Conservation (phyloP, 2,888 invertebrate genomes). For the Timandra comae region DNA sequence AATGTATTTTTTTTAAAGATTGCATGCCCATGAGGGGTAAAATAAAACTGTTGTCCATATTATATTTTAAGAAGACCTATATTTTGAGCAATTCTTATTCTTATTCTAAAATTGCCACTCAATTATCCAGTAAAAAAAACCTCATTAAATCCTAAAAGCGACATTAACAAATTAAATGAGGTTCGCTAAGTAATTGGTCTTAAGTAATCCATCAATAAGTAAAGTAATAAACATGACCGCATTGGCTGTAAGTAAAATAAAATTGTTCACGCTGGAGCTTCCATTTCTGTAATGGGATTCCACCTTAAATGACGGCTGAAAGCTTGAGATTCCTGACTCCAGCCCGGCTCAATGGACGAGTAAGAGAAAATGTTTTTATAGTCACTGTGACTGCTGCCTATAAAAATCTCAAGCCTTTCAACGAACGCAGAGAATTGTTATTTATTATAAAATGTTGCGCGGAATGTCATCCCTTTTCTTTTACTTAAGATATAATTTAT, state of each 20-base stretch:
- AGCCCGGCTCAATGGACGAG: constrained; percentile 25
- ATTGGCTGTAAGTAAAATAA: constrained; percentile 42
- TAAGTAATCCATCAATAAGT: constrained; percentile 2
- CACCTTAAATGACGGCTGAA: constrained; percentile 40
- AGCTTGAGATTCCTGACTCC: constrained; percentile 32
- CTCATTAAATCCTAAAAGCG: too few species aligned
- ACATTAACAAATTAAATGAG: too few species aligned
- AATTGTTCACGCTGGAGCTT: constrained; percentile 41
- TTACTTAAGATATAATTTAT: too few species aligned
- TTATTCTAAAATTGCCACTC: too few species aligned
- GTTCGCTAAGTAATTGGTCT: neutral
- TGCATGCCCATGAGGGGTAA: too few species aligned
- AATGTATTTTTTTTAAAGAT: too few species aligned
- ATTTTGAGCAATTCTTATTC: too few species aligned
- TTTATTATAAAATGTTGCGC: neutral
- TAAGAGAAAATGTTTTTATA: constrained; percentile 48
- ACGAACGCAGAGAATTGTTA: neutral
- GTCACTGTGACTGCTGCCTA: constrained; percentile 34
- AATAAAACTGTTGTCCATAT: too few species aligned
- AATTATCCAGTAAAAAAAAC: too few species aligned
- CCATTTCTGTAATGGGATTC: constrained; percentile 51
- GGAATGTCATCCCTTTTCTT: too few species aligned
- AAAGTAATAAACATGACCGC: constrained; percentile 4
- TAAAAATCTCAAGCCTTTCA: constrained; percentile 19
- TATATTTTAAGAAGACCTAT: too few species aligned